Conservation (phyloP, 2,113 vertebrate genomes). For the Asarcornis scutulata region DNA sequence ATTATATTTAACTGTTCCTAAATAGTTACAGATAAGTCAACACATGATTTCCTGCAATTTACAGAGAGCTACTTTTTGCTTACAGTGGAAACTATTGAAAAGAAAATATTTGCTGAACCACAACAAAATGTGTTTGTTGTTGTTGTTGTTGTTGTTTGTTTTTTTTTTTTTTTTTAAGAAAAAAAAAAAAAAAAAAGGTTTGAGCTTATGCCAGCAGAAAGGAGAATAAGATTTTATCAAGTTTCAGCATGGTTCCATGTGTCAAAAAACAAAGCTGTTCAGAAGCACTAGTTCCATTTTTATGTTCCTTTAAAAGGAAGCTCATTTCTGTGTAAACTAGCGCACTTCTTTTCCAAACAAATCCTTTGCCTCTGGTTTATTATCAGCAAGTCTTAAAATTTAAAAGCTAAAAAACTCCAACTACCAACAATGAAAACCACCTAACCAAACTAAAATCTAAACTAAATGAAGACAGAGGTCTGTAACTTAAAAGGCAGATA, state of each 20-base stretch:
- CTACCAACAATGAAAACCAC: too few species aligned
- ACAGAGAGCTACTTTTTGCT: background rate
- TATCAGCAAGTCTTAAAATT: background rate
- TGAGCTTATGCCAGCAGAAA: background rate
- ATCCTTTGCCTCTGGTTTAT: background rate
- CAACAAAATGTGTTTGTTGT: background rate
- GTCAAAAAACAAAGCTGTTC: background rate
- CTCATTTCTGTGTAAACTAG: background rate
- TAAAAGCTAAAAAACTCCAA: background rate
- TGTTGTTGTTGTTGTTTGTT: too few species aligned
- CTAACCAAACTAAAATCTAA: background rate
- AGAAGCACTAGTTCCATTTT: background rate
- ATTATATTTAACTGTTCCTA: background rate
- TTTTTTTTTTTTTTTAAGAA: too few species aligned
- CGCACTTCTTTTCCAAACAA: background rate
- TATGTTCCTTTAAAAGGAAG: background rate
- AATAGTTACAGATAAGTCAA: background rate
- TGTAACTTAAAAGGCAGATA: background rate
- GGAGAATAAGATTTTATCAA: background rate
- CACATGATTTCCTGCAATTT: background rate
- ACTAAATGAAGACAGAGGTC: background rate
- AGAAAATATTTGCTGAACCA: background rate
- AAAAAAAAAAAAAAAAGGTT: background rate
- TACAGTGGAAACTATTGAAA: background rate
- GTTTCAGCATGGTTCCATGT: background rate